Evolutionary conservation across 2,888 invertebrate species (phyloP).

Genomic region (Hirudinaria manillensis): DNA sequence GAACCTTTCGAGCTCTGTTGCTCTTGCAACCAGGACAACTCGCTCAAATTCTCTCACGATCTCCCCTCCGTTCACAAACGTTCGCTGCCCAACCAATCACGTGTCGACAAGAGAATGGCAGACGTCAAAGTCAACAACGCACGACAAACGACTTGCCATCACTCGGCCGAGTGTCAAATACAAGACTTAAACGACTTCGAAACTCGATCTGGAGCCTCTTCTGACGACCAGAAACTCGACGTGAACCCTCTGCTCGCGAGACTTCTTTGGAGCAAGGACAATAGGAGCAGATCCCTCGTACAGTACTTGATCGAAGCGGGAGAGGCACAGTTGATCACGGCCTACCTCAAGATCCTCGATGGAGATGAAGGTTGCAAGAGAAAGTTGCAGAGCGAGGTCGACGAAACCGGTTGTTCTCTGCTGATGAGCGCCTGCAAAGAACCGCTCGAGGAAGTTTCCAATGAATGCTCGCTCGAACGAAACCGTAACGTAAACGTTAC

Average conservation of each 20-base stretch:
- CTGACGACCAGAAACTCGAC: neutral
- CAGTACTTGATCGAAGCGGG: conserved; percentile 38
- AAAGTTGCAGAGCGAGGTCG: conserved; percentile 16
- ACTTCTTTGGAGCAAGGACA: conserved; percentile 34
- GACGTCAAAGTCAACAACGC: too few relatives aligned
- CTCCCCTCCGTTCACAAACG: too few relatives aligned
- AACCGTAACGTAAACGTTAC: neutral
- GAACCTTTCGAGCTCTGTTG: too few relatives aligned
- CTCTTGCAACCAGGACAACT: too few relatives aligned
- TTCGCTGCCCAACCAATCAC: too few relatives aligned
- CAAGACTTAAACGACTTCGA: too few relatives aligned
- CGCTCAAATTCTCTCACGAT: too few relatives aligned
- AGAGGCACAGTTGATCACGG: conserved; percentile 30
- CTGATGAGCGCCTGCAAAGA: conserved; percentile 39
- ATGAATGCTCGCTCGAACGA: neutral
- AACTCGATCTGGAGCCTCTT: too few relatives aligned
- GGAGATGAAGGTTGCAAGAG: neutral
- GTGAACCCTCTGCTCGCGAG: neutral
- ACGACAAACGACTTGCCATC: too few relatives aligned
- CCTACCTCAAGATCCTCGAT: conserved; percentile 22
- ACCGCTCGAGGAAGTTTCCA: conserved; percentile 9
- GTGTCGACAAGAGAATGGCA: too few relatives aligned
- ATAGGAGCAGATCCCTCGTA: conserved; percentile 36
- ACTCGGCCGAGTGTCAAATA: too few relatives aligned
- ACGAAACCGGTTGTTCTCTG: conserved; percentile 35